phyloP scores from a whole-genome alignment of 1,140 invertebrate species.

The Arctopsyche grandis region DNA sequence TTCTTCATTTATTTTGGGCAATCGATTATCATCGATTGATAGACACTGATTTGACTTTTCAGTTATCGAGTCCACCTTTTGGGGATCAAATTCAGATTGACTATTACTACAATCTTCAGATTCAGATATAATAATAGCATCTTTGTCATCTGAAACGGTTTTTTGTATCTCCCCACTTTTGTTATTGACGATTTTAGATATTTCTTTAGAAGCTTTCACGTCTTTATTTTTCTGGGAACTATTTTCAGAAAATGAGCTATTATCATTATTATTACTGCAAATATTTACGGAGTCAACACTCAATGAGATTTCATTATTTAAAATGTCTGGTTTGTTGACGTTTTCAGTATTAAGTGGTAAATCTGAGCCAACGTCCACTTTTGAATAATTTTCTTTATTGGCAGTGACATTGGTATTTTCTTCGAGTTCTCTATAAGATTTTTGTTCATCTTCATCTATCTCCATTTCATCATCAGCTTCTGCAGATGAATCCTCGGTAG shows the following conservation, averaged over 20 bases:
- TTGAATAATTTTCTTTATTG: background rate
- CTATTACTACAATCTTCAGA: conserved; percentile 63
- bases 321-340: background rate
- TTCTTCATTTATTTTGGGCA: background rate
- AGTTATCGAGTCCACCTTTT: conserved; percentile 40
- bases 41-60: conserved; percentile 38
- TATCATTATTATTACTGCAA: background rate
- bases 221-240: background rate
- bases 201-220: background rate
- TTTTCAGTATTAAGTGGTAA: background rate
- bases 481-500: conserved; percentile 70
- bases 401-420: background rate
- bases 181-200: background rate
- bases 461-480: conserved; percentile 74
- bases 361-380: background rate
- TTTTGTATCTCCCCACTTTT: background rate
- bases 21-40: background rate
- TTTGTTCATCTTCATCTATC: conserved; percentile 63
- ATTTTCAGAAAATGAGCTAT: conserved; percentile 19
- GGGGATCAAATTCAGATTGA: conserved; percentile 43
- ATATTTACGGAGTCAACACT: background rate
- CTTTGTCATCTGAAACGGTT: conserved; percentile 60
- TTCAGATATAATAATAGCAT: conserved; percentile 66
- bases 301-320: conserved; percentile 22
- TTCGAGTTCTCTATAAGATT: conserved; percentile 17